Base-by-base conservation (phyloP, 2,113 vertebrate species). In the Turnix velox region DNA sequence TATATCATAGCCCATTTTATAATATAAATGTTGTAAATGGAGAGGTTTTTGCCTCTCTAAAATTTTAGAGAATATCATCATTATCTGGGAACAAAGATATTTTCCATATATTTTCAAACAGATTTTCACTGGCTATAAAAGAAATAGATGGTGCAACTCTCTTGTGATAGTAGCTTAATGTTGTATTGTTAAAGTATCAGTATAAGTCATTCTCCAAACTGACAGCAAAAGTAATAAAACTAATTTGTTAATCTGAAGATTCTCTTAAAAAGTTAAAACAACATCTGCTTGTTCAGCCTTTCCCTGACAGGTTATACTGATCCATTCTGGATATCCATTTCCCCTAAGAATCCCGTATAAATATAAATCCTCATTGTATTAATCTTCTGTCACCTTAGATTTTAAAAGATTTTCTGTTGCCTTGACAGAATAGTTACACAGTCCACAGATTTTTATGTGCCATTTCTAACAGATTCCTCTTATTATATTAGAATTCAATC, bases 381-480 rank as follows among this genome's bases (percentile, higher is more conserved):
- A 66, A 76, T 91, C 31, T 82, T 80, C 43, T 39, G 35, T 76
- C 45, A 42, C 14, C 84, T 81, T 89, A 51, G 45, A 84, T 95
- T 94, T 93, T 66, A 75, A 65, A 81, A 66, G 52, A 86, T 80
- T 83, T 81, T 72, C 74, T 91, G 22, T 78, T 86, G 46, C 54
- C 63, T 94, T 94, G 92, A 78, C 75, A 83, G 46, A 91, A 92
- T 80, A 96, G 43, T 84, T 95, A 80, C 82, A 92, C 40, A 95
- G 48, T 76, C 75, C 78, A 90, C 45, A 79, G 95, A 84, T 80
- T 94, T 95, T 94, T 83, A 80, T 74, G 35, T 66, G 35, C 24
- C 65, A 77, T 76, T 89, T 81, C 55, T 68, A 92, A 91, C 49
- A 52, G 75, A 87, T 94, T 90, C 87, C 59, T 61, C 30, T 43